These are phyloP conservation scores for Parauchenoglanis ngamensis DNA, from an alignment of 2,797 vertebrate genomes.

Conservation along the genomic window DNA sequence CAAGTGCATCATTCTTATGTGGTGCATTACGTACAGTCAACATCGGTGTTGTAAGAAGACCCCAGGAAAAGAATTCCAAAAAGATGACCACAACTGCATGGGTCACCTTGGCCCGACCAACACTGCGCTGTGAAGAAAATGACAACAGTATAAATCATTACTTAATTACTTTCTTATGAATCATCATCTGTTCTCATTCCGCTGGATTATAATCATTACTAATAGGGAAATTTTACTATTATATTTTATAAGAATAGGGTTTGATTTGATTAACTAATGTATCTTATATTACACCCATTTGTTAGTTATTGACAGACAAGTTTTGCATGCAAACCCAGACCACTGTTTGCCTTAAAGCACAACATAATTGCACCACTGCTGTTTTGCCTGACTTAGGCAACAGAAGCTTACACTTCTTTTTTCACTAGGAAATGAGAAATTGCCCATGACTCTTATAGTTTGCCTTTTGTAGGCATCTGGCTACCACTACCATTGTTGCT, in stretches of 20 bases:
- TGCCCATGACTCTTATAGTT: background rate
- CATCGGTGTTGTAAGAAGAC: conserved; percentile 91
- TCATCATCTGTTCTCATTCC: background rate
- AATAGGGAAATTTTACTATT: background rate
- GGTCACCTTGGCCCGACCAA: conserved; percentile 85
- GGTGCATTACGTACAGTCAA: conserved; percentile 75
- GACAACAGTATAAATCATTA: background rate
- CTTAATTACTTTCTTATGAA: background rate
- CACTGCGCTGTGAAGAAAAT: conserved; percentile 68
- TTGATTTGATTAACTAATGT: background rate
- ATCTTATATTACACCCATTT: background rate
- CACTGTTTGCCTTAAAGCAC: background rate
- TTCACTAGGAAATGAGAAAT: background rate
- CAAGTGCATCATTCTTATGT: background rate
- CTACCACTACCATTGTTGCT: too few relatives aligned
- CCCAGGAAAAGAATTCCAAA: conserved; percentile 97
- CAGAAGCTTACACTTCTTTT: background rate
- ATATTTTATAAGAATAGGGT: background rate
- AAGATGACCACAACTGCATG: conserved; percentile 98
- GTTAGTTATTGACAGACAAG: background rate
- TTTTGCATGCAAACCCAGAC: background rate
- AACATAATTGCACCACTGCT: background rate
- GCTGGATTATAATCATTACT: background rate
- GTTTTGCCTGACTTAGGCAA: background rate
- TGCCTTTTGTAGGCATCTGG: background rate